A percentile compares a stretch with the other conserved stretches of the same genome.
phyloP scores from a whole-genome alignment of 2,113 vertebrate species.

The Heterotilapia buettikoferi region DNA sequence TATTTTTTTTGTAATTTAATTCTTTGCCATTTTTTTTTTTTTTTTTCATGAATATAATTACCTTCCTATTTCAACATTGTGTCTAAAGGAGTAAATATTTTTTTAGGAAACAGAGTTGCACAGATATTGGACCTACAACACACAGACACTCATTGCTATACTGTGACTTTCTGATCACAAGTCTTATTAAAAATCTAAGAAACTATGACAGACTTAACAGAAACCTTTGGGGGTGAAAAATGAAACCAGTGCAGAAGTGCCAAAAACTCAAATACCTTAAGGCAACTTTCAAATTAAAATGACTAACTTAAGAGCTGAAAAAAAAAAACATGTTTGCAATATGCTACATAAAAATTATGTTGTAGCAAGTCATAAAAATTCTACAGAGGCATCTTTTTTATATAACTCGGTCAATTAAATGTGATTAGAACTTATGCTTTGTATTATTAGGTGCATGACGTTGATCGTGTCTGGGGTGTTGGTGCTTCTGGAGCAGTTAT shows the following conservation, averaged over 20 bases:
- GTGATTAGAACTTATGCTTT: not conserved
- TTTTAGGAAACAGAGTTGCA: not conserved
- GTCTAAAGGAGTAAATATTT: not conserved
- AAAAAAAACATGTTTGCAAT: not conserved
- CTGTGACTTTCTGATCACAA: not conserved
- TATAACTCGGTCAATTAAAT: not conserved
- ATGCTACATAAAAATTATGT: not conserved
- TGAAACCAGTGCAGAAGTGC: not conserved
- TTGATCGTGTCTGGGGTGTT: not conserved
- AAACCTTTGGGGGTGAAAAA: not conserved
- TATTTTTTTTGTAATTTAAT: too few species aligned
- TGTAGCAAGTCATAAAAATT: not conserved
- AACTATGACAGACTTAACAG: not conserved
- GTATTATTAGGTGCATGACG: not conserved
- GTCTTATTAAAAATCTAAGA: not conserved
- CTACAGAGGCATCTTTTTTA: not conserved
- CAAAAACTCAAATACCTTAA: not conserved
- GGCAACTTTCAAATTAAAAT: not conserved
- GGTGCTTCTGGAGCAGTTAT: not conserved
- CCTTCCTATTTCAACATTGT: not conserved
- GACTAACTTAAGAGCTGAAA: not conserved
- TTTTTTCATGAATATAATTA: not conserved
- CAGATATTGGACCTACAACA: not conserved
- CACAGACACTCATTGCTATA: not conserved
- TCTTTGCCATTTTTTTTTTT: not conserved